Conservation (phyloP, 2,797 vertebrate genomes). For the Xenopus petersii region DNA sequence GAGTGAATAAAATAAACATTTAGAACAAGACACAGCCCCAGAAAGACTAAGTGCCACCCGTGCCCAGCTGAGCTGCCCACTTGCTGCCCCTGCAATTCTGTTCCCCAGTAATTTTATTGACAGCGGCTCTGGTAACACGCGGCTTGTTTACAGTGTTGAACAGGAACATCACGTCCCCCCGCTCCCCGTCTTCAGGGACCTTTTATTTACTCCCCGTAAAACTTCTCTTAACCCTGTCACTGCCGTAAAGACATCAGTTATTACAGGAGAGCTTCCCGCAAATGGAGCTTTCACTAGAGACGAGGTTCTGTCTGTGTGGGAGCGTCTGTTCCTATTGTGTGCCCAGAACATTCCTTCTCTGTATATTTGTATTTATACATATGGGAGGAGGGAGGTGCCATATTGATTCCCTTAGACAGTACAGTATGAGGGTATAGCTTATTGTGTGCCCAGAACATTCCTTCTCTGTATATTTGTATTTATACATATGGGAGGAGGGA, state of each 20-base stretch:
- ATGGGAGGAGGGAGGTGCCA: too few relatives aligned
- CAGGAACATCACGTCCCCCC: slow-evolving; percentile 64
- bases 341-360: too few relatives aligned
- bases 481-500: too few relatives aligned
- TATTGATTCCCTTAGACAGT: too few relatives aligned
- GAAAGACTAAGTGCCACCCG: slow-evolving; percentile 27
- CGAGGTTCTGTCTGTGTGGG: too few relatives aligned
- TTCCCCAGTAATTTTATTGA: slow-evolving; percentile 56
- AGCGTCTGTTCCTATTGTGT: too few relatives aligned
- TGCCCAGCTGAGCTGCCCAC: slow-evolving; percentile 57
- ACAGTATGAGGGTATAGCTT: too few relatives aligned
- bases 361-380: too few relatives aligned
- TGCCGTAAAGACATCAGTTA: neutral
- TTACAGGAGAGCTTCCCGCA: too few relatives aligned
- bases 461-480: too few relatives aligned
- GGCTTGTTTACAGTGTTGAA: slow-evolving; percentile 61
- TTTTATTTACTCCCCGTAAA: neutral
- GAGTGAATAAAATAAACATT: slow-evolving; percentile 38
- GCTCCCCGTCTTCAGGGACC: slow-evolving; percentile 18
- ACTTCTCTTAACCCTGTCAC: neutral
- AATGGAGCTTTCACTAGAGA: too few relatives aligned
- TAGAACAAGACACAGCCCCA: slow-evolving; percentile 36
- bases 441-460: too few relatives aligned
- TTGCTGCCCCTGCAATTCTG: slow-evolving; percentile 53
- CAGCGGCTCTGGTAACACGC: slow-evolving; percentile 64